Evolutionary conservation across 2,888 invertebrate genomes (phyloP), one percentile per base, ranked within the genome.

Genomic region (Spilosoma lubricipeda): DNA sequence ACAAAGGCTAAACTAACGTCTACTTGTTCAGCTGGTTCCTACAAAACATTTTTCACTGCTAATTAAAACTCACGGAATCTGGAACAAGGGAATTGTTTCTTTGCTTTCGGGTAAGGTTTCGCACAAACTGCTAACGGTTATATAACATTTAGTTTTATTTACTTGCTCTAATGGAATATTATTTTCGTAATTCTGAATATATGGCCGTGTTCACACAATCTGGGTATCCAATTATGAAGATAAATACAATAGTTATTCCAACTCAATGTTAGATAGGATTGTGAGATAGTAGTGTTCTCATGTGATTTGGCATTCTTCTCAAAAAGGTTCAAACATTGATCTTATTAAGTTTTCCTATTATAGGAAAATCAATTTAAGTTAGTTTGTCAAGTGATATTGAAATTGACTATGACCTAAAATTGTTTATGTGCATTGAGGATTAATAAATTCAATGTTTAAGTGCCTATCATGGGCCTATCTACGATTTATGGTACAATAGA

Each of bases 241-340:
- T 67, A 67, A 67, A 67, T 67, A 67, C 13, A 48, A 48, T 9
- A 48, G 67, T 67, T 67, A 67, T 33, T 27, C 42, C 30, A 13
- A 33, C 67, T 48, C 23, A 48, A 67, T 67, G 48, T 48, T 48
- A 48, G 23, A 67, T 27, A 48, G 74, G 70, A 82, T 67, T 67
- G 48, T 48, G 33, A 48, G 67, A 33, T 48, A 48, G 30, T 33
- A 67, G 27, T 30, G 27, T 30, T 42, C 8, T 42, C 30, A 45
- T 67, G 42, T 67, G 42, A 30, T 67, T 67, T 45, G 15, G 30
- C 45, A 45, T 30, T 67, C 67, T 20, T 1, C 27, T 30, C 20
- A 45, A 67, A 67, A 45, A 20, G 27, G 20, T 45, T 45, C 27
- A 15, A n/a, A 18, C 27, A 42, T 27, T 18, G 8, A 30, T 42